Conservation (phyloP, 2,888 invertebrate genomes). For the Mythimna impura region DNA sequence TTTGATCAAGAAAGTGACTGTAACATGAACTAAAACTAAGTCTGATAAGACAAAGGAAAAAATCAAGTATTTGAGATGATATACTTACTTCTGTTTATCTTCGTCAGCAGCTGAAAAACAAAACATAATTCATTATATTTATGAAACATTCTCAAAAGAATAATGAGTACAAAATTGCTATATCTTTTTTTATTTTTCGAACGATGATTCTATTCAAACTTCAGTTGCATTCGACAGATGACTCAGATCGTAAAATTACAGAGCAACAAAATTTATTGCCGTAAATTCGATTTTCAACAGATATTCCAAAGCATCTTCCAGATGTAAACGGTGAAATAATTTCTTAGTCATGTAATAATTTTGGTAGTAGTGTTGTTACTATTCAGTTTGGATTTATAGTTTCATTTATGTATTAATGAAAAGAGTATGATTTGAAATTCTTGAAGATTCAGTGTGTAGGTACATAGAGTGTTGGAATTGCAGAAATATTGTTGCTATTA, state of each 20-base stretch:
- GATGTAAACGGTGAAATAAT: conserved; percentile 76
- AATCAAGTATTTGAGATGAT: not conserved
- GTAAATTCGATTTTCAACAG: conserved; percentile 26
- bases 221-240: conserved; percentile 33
- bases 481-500: not conserved
- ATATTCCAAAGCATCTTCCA: conserved; percentile 72
- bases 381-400: conserved; percentile 2
- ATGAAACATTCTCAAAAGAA: not conserved
- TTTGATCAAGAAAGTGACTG: not conserved
- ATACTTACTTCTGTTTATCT: conserved; percentile 98
- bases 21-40: not conserved
- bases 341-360: conserved; percentile 68
- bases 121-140: conserved; percentile 53
- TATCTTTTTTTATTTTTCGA: not conserved
- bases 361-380: conserved; percentile 28
- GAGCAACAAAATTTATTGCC: conserved; percentile 42
- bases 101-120: conserved; percentile 97
- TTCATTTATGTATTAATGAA: conserved; percentile 8
- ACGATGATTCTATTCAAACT: conserved; percentile 12
- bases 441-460: not conserved
- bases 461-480: not conserved
- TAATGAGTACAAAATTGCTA: not conserved
- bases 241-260: conserved; percentile 36
- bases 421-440: not conserved
- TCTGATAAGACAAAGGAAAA: not conserved